Evolutionary conservation across 2,113 vertebrate genomes (phyloP), one percentile per base, ranked within the genome.

Genomic region (Electrona antarctica): DNA sequence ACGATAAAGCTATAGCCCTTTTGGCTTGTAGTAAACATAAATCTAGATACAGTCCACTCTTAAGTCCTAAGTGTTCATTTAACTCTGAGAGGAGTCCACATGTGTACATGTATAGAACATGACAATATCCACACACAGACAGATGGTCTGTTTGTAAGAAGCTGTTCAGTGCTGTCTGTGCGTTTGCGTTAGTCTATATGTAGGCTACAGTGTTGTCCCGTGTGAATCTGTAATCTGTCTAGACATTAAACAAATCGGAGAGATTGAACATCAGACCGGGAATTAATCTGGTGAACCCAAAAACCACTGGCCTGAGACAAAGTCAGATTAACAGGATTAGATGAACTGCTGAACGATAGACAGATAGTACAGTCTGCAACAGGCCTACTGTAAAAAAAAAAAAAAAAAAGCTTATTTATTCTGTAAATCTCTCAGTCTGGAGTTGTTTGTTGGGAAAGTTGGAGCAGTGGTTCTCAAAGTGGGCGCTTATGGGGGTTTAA

Each of bases 111-210:
- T n/a, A 7, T 11, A 13, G 10, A n/a, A 60, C 59, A 13, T 61
- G 57, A 76, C 86, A 54, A 10, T 52, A 56, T 51, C 3, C 14
- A 73, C 55, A 15, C 49, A 61, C 33, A 33, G 68, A 66, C 60
- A 55, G 70, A 65, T 74, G 68, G 67, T 14, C 45, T 1, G 3
- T 55, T 50, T 73, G 55, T 87, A 77, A 14, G 62, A 77, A 49
- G 76, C 78, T 74, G 64, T 46, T 55, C 68, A 61, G 2, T 65
- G 48, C 51, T 60, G 55, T 12, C 2, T 54, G 46, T 15, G 28
- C 60, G 64, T 69, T 55, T 55, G 52, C 52, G 13, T 55, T 64
- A 56, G 62, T 57, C 10, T 21, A 54, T 14, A 21, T 58, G 46
- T 58, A 61, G 21, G 21, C 21, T 41, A 41, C 33, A 41, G 33